phyloP scores from a whole-genome alignment of 2,888 invertebrate species.

The Pegoplata infirma region DNA sequence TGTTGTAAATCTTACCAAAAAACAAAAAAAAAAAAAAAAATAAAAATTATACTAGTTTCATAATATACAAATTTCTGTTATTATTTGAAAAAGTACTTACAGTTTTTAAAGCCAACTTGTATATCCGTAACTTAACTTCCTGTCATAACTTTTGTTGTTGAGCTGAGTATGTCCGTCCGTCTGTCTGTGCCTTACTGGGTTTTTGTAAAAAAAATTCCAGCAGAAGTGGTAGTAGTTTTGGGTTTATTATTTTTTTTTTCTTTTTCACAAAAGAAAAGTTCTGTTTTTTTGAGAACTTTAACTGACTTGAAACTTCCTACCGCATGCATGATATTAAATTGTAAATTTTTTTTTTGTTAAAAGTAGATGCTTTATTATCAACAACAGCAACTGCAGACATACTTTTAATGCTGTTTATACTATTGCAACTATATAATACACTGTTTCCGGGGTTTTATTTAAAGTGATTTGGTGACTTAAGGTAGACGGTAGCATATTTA shows the following conservation, averaged over 20 bases:
- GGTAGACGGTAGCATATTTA: too few species aligned
- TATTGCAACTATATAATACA: not conserved
- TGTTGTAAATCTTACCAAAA: not conserved
- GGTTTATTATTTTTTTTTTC: conserved; percentile 2
- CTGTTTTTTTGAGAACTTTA: conserved; percentile 27
- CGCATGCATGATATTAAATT: conserved; percentile 56
- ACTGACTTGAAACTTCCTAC: conserved; percentile 58
- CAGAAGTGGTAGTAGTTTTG: not conserved
- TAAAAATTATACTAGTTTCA: not conserved
- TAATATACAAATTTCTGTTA: not conserved
- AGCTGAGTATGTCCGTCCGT: conserved; percentile 18
- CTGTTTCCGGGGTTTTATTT: not conserved
- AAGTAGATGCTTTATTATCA: conserved; percentile 23
- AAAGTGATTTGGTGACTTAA: too few species aligned
- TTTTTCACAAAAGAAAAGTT: conserved; percentile 40
- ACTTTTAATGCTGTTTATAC: not conserved
- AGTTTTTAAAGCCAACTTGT: conserved; percentile 49
- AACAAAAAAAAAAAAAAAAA: not conserved
- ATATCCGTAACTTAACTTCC: conserved; percentile 62
- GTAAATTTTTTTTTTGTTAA: conserved; percentile 29
- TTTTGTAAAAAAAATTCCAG: too few species aligned
- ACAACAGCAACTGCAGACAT: not conserved
- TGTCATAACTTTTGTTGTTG: conserved; percentile 53
- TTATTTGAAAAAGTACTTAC: conserved; percentile 51
- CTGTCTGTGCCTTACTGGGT: too few species aligned